Percentiles rank a stretch among this genome's conserved stretches.
Conservation (phyloP, 1,140 invertebrate genomes). For the Akabosia matsudoensis region DNA sequence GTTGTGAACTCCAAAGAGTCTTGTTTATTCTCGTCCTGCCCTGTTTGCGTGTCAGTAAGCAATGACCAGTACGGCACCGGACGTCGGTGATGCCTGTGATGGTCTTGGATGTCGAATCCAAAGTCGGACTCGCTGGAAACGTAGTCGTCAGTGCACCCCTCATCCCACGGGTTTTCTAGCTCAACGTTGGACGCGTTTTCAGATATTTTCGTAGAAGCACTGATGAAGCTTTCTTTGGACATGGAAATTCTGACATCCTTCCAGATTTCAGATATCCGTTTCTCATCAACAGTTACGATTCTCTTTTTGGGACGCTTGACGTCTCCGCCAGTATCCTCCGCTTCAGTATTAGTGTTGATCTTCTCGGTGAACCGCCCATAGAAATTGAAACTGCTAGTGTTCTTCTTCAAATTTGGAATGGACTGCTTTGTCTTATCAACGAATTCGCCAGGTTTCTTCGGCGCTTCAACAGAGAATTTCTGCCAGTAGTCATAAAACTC, state of each 20-base stretch:
- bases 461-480: neutral
- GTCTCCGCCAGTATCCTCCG: neutral
- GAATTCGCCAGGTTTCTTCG: neutral
- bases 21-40: neutral
- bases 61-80: neutral
- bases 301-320: neutral
- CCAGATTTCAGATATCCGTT: constrained; percentile 4
- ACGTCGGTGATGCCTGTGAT: neutral
- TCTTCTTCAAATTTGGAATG: neutral
- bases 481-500: constrained; percentile 21
- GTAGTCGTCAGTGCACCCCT: neutral
- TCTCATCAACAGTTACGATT: neutral
- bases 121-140: neutral
- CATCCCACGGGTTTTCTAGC: neutral
- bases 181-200: neutral
- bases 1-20: neutral
- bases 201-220: constrained; percentile 10
- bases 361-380: neutral
- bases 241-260: constrained; percentile 16
- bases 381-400: constrained; percentile 15
- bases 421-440: neutral
- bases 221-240: constrained; percentile 10
- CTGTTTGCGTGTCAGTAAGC: neutral
- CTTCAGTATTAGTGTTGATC: neutral
- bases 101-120: constrained; percentile 1